Base-by-base conservation (phyloP, 2,797 vertebrate species). In the Silurus aristotelis region DNA sequence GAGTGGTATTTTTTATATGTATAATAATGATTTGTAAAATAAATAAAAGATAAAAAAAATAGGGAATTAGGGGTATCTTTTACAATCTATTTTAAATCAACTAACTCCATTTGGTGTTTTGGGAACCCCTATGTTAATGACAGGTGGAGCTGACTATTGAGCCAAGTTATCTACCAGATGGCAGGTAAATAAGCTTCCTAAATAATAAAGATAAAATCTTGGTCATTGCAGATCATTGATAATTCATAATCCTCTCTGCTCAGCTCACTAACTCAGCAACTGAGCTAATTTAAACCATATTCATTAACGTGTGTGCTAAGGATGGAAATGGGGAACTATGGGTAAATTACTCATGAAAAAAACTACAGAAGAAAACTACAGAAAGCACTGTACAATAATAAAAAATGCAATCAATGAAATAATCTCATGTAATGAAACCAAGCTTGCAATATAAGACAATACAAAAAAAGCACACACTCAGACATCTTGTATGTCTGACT, bases 301-400 rank as follows among this genome's bases (percentile, higher is more conserved):
- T 76, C 7, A 56, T 56, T 55, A 25, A 55, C 9, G 14, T 27
- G 72, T 56, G 22, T 27, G 27, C n/a, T 72, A 61, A 48, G 64
- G 52, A 82, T 82, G 31, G 78, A 63, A n/a, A n/a, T 17, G 56
- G 75, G 38, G 38, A 85, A 82, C 85, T 80, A n/a, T 17, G 12
- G 55, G 61, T 63, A 80, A 76, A 84, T 84, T 83, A 79, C 82
- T 85, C 52, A 52, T 79, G 71, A 70, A 20, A 31, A 31, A 31
- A 31, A 31, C 31, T 31, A 31, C 31, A 31, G 31, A 31, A 31
- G 31, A 22, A 43, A 46, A 43, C 12, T 63, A 6, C 55, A 58
- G 75, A 77, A 55, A 43, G 9, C 14, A 27, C 83, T 78, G 84
- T 63, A 71, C 81, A 87, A 92, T 84, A 86, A 85, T 10, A 90